A percentile compares a stretch with the other conserved stretches of the same genome.
Conservation (phyloP, 2,888 invertebrate species). For the Blastobasis lacticolella region DNA sequence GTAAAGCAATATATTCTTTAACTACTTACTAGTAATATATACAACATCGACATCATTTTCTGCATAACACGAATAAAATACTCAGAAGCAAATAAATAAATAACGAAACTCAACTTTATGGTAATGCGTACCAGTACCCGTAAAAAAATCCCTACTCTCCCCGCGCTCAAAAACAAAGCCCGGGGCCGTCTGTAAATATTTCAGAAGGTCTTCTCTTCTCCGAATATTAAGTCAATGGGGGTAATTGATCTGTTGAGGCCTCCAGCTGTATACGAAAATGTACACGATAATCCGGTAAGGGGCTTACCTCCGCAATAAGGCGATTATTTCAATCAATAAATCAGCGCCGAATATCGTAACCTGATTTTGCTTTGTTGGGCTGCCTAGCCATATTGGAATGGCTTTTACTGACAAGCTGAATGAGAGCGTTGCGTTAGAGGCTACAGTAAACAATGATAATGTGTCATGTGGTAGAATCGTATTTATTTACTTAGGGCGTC, state of each 20-base stretch:
- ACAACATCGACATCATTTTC: too few species aligned
- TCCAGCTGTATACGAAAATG: conserved; percentile 32
- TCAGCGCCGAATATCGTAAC: too few species aligned
- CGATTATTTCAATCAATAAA: conserved; percentile 1
- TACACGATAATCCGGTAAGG: conserved; percentile 44
- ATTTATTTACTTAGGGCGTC: too few species aligned
- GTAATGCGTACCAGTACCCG: conserved; percentile 59
- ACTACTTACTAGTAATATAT: too few species aligned
- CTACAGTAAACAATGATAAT: too few species aligned
- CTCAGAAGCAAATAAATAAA: neutral
- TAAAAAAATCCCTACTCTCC: conserved; percentile 54
- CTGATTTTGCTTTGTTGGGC: too few species aligned
- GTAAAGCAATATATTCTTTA: too few species aligned
- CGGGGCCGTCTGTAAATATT: conserved; percentile 64
- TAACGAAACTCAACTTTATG: conserved; percentile 46
- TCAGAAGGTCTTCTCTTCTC: conserved; percentile 66
- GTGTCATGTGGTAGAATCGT: too few species aligned
- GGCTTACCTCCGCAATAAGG: conserved; percentile 18
- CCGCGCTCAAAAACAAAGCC: conserved; percentile 67
- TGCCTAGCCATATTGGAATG: too few species aligned
- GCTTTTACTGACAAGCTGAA: too few species aligned
- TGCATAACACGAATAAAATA: too few species aligned
- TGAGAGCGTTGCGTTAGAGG: too few species aligned
- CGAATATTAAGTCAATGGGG: conserved; percentile 71
- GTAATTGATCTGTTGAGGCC: conserved; percentile 68